Base-by-base conservation (phyloP, 2,888 invertebrate species). In the Leptopilina syphax region DNA sequence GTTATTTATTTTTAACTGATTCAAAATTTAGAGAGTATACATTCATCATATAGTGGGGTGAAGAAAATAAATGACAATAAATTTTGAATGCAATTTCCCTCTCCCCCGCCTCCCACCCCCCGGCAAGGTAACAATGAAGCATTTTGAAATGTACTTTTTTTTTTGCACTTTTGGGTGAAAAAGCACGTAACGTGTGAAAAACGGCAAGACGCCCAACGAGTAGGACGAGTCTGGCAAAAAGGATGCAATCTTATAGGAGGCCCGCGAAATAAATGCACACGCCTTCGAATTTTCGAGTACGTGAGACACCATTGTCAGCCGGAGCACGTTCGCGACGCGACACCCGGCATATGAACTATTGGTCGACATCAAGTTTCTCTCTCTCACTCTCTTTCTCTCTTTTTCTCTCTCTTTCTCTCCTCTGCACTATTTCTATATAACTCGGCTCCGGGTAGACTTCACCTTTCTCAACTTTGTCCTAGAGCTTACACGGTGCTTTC, bases 281-380 rank as follows among this genome's bases (percentile, higher is more conserved):
- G 85, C 81, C 84, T 85, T 80, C 83, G 85, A 87, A 86, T 87
- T 87, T 86, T 86, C 84, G 83, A 85, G 84, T 83, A 82, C 80
- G 79, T 80, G 80, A 82, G 80, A 68, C 79, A 81, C 83, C 78
- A 85, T 88, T 85, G 86, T 85, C 82, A 85, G 82, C 80, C 84
- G 83, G 82, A 84, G 86, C 87, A 87, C 88, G 88, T 87, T 86
- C 80, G 77, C 77, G 79, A 80, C 81, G 83, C 85, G 88, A 87
- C 87, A 88, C 85, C 86, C 86, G 84, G 84, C 86, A 85, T 87
- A 87, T 86, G 85, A 87, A 88, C 88, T 87, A 88, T 88, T 86
- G 86, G 84, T 83, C 86, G 85, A 86, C 87, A 88, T 87, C 86
- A 84, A 86, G 34, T 34, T 34, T 34, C 83, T 83, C 85, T 81